Base-by-base conservation (phyloP, 2,888 invertebrate genomes). In the Hybos culiciformis region DNA sequence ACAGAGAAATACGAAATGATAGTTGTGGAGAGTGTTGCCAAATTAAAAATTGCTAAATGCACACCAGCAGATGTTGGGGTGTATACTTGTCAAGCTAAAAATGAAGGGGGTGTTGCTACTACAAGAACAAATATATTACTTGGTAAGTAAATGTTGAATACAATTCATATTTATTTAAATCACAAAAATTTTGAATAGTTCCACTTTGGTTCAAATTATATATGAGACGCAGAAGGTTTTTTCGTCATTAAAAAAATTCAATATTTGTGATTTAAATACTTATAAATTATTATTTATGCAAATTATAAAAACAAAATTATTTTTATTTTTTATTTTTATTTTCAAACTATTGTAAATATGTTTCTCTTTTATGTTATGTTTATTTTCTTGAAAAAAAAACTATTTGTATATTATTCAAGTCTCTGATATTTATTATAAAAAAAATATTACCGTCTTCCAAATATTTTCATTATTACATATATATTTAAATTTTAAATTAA, bases 21-120 rank as follows among this genome's bases (percentile, higher is more conserved):
- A 31, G 66, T 78, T 26, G 66, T 70, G 31, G 78, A 80, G 59
- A 70, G 74, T 48, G 74, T 74, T 14, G 83, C 81, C 14, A 75
- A 79, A 24, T 63, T 87, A 46, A 79, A 80, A 61, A 80, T 87
- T 52, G 67, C 72, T 9, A 72, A 74, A 51, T 77, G 80, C 3
- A 73, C 73, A 48, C 74, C 76, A 37, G 75, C 78, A 54, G 85
- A 88, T 63, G 76, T 79, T 43, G 87, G 80, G 19, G 73, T 80
- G 51, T 84, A 83, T 60, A 78, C 81, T 5, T 83, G 83, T 58
- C 74, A 75, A 59, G 82, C 81, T 18, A 74, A 74, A 44, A 85
- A 86, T 59, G 71, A 77, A 46, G 78, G 78, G 46, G 87, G 87
- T 43, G 77, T 79, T 43, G 82, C 83, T n/a, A 80, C 78, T 20